These are phyloP conservation scores for Gymnopithys bicolor DNA, from an alignment of 2,797 vertebrate species.

Conservation along the genomic window DNA sequence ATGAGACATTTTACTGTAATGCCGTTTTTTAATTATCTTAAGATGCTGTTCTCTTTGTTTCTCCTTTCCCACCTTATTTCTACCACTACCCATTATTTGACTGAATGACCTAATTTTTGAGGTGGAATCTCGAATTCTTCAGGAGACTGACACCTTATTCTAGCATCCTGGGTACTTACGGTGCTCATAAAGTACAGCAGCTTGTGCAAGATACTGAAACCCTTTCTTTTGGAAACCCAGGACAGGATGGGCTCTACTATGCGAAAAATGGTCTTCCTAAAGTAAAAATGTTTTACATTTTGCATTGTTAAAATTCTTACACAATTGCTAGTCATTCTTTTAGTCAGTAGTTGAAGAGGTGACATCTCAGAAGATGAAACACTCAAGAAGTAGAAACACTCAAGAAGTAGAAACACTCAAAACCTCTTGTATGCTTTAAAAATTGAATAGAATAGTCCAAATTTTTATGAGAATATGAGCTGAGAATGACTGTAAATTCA, in stretches of 20 bases:
- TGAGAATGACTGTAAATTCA: background rate
- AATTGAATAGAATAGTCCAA: background rate
- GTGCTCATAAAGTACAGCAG: background rate
- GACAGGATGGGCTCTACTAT: background rate
- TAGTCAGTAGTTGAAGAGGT: background rate
- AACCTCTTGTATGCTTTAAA: background rate
- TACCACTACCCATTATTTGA: background rate
- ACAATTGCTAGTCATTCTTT: background rate
- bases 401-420: background rate
- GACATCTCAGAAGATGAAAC: too few species aligned
- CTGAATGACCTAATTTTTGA: background rate
- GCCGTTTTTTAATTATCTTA: background rate
- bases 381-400: background rate
- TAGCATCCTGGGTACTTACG: background rate
- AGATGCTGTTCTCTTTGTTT: background rate
- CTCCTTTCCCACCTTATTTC: background rate
- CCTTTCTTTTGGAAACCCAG: background rate
- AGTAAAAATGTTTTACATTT: background rate
- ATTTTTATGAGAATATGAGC: background rate
- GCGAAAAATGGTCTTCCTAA: background rate
- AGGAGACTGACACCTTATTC: background rate
- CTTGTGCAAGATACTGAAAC: fast-evolving
- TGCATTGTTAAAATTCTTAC: background rate
- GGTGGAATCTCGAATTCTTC: background rate
- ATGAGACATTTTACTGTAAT: background rate